phyloP scores from a whole-genome alignment of 2,888 invertebrate species.

The Drosophila phalerata region DNA sequence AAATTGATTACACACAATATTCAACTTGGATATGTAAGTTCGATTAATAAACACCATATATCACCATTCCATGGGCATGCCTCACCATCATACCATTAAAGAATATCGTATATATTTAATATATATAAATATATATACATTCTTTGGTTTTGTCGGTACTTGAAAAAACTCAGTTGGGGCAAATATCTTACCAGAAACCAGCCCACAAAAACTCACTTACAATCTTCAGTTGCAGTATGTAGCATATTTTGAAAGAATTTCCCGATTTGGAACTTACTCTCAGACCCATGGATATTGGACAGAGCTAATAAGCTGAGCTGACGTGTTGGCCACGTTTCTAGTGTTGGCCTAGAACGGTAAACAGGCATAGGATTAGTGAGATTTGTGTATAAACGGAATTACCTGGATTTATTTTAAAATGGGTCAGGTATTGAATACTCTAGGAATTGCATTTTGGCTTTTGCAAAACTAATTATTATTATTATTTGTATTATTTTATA shows the following conservation, averaged over 20 bases:
- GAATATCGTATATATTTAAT: constrained; percentile 16
- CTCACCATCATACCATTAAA: constrained; percentile 29
- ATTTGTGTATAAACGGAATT: constrained; percentile 69
- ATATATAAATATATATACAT: constrained; percentile 6
- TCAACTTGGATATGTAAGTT: constrained; percentile 26
- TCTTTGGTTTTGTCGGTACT: constrained; percentile 12
- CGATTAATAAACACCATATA: constrained; percentile 19
- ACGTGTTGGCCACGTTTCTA: constrained; percentile 60
- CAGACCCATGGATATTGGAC: constrained; percentile 38
- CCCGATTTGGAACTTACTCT: constrained; percentile 51
- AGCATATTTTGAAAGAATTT: constrained; percentile 10
- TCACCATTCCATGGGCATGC: constrained; percentile 15
- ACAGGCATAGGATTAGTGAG: constrained; percentile 74
- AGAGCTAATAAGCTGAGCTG: constrained; percentile 46
- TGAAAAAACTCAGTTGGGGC: constrained; percentile 19
- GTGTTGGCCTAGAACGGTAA: constrained; percentile 80
- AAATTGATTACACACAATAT: constrained; percentile 66
- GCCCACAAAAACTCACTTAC: constrained; percentile 48
- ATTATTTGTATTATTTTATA: constrained; percentile 41
- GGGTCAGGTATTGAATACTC: constrained; percentile 35
- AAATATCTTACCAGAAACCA: constrained; percentile 53
- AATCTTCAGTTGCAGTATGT: constrained; percentile 30
- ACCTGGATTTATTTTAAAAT: constrained; percentile 58
- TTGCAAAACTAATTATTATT: constrained; percentile 54
- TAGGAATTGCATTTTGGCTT: constrained; percentile 37